Base-by-base conservation (phyloP, 2,888 invertebrate species). In the Eristalis intricaria region DNA sequence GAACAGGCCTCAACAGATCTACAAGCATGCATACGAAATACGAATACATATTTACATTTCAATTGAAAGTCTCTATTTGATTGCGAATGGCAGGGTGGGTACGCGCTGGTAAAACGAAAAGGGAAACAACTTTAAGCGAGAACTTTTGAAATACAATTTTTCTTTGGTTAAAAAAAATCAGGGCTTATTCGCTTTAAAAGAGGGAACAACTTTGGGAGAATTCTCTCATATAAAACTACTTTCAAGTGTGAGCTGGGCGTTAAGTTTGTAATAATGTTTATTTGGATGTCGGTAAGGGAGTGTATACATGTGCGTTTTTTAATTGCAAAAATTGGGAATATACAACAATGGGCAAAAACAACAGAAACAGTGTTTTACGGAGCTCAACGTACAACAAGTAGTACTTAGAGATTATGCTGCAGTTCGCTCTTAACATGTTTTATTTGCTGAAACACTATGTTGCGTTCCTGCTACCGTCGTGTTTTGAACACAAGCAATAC, bases 31-130 rank as follows among this genome's bases (percentile, higher is more conserved):
- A 13, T 11, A 43, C n/a, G 26, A 29, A 38, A 19, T 50, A 63
- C 22, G 15, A 60, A 60, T 60, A 58, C 64, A 43, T 43, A 43
- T 77, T 78, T 84, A 43, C 75, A 70, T 70, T 65, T 43, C 43
- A 68, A 84, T 80, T 68, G 66, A 68, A 77, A 83, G 50, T 63
- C n/a, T 43, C 11, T 60, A 40, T 69, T 75, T 64, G 65, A 60
- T 23, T 60, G 60, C 23, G 58, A 11, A 5, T n/a, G 10, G 22
- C 1, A 11, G 2, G 19, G 60, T 19, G 11, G 26, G 4, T 23
- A 10, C 23, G 60, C 22, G 23, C 26, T 60, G 60, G 60, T 60
- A 8, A 15, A 60, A 60, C 13, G 26, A 60, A 60, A 32, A 60
- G 60, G 22, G 26, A 60, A 60, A 13, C 26, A 60, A 60, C 60